Conservation (phyloP, 2,797 vertebrate genomes). For the Lepus oiostolus region DNA sequence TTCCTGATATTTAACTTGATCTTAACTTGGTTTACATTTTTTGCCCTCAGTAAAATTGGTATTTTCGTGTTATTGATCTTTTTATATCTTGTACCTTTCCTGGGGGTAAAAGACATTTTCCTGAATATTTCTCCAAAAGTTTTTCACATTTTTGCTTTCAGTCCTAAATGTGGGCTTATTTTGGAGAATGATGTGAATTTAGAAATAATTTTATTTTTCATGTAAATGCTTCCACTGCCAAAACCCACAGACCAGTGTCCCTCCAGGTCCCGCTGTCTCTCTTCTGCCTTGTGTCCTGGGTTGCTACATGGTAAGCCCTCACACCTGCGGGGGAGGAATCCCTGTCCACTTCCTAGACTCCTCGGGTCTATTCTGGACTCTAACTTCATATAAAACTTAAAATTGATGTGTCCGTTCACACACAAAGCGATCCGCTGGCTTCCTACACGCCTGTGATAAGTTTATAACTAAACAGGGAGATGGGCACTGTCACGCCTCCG, state of each 20-base stretch:
- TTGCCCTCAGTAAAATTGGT: background rate
- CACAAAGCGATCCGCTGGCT: background rate
- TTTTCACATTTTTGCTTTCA: background rate
- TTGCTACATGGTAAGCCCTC: background rate
- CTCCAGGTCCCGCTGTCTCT: too few species aligned
- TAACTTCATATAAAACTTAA: constrained; percentile 16
- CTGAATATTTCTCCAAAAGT: background rate
- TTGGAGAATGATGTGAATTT: background rate
- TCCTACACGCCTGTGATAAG: background rate
- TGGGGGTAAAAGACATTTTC: background rate
- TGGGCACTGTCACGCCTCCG: background rate
- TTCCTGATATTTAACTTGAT: background rate
- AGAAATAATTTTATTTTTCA: constrained; percentile 3
- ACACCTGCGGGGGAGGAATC: background rate
- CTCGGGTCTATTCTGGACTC: background rate
- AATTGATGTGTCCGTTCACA: background rate
- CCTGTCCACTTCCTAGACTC: background rate
- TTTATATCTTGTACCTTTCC: background rate
- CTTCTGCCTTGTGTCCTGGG: too few species aligned
- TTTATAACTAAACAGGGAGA: background rate
- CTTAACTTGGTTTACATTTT: background rate
- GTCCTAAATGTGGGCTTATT: background rate
- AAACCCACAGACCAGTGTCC: background rate
- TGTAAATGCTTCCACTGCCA: background rate
- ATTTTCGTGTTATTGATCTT: background rate